Evolutionary conservation across 2,113 vertebrate genomes (phyloP).

Genomic region (Silurus glanis): DNA sequence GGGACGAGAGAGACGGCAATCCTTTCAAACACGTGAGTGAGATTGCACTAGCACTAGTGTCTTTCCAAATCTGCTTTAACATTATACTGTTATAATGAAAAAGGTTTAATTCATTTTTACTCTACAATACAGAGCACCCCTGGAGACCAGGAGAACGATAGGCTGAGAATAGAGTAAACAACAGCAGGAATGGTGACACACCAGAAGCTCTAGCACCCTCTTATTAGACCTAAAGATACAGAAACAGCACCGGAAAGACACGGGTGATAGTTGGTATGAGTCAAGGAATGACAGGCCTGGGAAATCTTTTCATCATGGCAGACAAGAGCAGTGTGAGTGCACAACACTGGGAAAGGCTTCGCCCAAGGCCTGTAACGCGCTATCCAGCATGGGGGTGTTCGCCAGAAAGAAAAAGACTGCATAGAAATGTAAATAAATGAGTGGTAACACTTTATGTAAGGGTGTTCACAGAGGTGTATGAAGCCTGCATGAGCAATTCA

Average conservation of each 20-base stretch:
- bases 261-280: constrained; percentile 3
- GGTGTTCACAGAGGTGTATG: neutral
- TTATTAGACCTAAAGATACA: constrained; percentile 3
- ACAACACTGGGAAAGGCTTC: neutral
- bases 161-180: constrained; percentile 19
- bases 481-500: neutral
- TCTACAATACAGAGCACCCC: neutral
- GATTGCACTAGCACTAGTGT: neutral
- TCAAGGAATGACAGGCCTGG: neutral
- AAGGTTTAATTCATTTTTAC: neutral
- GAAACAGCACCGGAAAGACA: constrained; percentile 31
- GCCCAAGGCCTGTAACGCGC: neutral
- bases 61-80: constrained; percentile 1
- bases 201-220: neutral
- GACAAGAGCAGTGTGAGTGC: neutral
- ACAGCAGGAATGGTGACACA: constrained; percentile 3
- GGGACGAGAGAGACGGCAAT: neutral
- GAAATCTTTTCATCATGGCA: constrained; percentile 28
- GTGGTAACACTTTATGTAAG: neutral
- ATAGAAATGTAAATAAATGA: neutral
- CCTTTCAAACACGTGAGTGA: neutral
- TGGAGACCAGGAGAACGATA: constrained; percentile 21
- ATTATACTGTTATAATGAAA: constrained; percentile 6
- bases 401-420: neutral
- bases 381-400: neutral